These are phyloP conservation scores for Lepidocyrtinus sp. DNA, from an alignment of 2,888 invertebrate genomes.

Conservation along the genomic window DNA sequence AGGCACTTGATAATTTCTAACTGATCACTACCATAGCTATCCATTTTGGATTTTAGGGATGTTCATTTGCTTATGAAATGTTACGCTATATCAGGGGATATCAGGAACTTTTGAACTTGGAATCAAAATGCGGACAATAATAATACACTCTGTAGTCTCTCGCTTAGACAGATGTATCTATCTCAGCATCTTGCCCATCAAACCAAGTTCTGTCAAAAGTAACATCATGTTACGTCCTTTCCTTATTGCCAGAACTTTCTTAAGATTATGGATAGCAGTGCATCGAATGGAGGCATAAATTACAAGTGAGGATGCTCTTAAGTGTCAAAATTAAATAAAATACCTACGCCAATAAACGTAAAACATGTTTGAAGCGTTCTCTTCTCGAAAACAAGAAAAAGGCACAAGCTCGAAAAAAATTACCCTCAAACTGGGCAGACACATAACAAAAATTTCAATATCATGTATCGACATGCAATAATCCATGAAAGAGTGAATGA, in stretches of 20 bases:
- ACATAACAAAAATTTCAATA: neutral
- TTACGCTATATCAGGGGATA: too few species aligned
- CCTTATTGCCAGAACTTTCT: neutral
- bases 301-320: constrained; percentile 25
- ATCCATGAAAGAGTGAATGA: constrained; percentile 30
- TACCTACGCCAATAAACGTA: neutral
- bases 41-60: too few species aligned
- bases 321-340: constrained; percentile 52
- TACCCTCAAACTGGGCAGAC: neutral
- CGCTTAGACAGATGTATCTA: neutral
- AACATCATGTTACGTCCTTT: neutral
- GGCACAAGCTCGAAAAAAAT: neutral
- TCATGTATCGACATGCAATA: constrained; percentile 42
- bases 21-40: too few species aligned
- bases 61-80: too few species aligned
- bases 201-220: neutral
- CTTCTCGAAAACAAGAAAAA: constrained; percentile 1
- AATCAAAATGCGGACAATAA: too few species aligned
- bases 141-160: too few species aligned
- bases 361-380: constrained; percentile 16
- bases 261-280: neutral
- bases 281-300: constrained; percentile 35
- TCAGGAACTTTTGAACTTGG: too few species aligned
- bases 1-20: too few species aligned
- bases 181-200: neutral